Evolutionary conservation across 2,888 invertebrate species (phyloP), one percentile per base, ranked within the genome.

Genomic region (Phaonia tiefii): DNA sequence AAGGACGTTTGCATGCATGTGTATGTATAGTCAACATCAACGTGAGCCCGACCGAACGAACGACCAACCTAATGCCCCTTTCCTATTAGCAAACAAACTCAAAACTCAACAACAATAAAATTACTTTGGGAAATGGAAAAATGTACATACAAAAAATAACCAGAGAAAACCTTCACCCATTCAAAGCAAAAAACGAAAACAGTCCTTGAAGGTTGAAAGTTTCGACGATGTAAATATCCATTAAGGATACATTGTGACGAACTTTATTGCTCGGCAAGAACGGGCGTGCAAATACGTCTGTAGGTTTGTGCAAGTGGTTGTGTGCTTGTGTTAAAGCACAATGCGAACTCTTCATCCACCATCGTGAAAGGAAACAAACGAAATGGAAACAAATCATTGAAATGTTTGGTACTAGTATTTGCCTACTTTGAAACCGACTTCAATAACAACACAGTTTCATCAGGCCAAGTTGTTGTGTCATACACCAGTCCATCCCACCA

Each of bases 71-170:
- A 63, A 5, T 17, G 11, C 39, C 42, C 63, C 42, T 37, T 63
- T 11, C 42, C 42, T 2, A 42, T 26, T 20, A 22, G 13, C 63
- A 63, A 63, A 63, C 63, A 63, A 63, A 39, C 63, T 22, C 22
- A 63, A 63, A 63, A 63, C 63, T 63, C 42, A 63, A 63, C 63
- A 63, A 63, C 63, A 63, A 63, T 63, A 63, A 63, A 63, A 63
- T 63, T 42, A 63, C 42, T 22, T 63, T 63, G 42, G 60, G 22
- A n/a, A 37, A 60, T 15, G 31, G 8, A 49, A 49, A 20, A 37
- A 60, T 15, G 31, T 2, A 49, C 17, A 20, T 7, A 49, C 5
- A 58, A 31, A 60, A 60, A 58, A 37, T 10, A 31, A 58, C 37
- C 17, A 39, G 39, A n/a, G 63, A 63, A 31, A 42, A 60, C 17